A percentile compares a stretch with the other conserved stretches of the same genome.
These are phyloP conservation scores for Philereme vetulata DNA, from an alignment of 2,888 invertebrate genomes.

Conservation along the genomic window DNA sequence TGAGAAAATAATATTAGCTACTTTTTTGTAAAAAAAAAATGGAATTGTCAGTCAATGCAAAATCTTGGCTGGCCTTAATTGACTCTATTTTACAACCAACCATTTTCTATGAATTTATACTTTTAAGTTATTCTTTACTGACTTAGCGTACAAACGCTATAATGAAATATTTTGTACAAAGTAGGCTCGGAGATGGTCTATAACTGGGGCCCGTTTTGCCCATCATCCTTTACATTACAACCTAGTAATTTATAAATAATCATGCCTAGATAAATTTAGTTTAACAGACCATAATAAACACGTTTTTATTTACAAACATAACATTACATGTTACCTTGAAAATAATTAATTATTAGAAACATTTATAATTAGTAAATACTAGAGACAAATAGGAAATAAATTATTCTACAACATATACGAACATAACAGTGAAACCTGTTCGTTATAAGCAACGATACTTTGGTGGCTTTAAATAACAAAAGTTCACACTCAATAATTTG, in stretches of 20 bases:
- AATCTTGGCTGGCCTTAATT: too few relatives aligned
- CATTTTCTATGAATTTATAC: too few relatives aligned
- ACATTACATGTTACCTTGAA: constrained; percentile 30
- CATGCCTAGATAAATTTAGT: constrained; percentile 2
- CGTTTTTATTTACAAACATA: constrained; percentile 31
- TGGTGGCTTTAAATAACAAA: not conserved
- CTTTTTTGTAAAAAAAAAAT: too few relatives aligned
- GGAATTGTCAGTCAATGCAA: too few relatives aligned
- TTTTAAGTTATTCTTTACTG: too few relatives aligned
- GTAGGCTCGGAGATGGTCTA: too few relatives aligned
- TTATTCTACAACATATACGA: constrained; percentile 15
- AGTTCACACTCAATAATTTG: not conserved
- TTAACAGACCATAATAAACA: constrained; percentile 11
- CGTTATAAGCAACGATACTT: constrained; percentile 8
- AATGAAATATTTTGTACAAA: too few relatives aligned
- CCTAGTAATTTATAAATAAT: constrained; percentile 4
- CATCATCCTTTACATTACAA: not conserved
- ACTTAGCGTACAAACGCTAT: too few relatives aligned
- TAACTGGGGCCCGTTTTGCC: too few relatives aligned
- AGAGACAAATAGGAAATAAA: constrained; percentile 11
- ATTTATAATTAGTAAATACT: constrained; percentile 9
- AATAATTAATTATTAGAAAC: constrained; percentile 2
- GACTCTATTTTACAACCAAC: too few relatives aligned
- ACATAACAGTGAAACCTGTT: constrained; percentile 23
- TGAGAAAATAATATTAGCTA: too few relatives aligned